Percentiles rank a stretch among this genome's conserved stretches.
Conservation (phyloP, 2,797 vertebrate species). For the Pseudomugil gertrudae region DNA sequence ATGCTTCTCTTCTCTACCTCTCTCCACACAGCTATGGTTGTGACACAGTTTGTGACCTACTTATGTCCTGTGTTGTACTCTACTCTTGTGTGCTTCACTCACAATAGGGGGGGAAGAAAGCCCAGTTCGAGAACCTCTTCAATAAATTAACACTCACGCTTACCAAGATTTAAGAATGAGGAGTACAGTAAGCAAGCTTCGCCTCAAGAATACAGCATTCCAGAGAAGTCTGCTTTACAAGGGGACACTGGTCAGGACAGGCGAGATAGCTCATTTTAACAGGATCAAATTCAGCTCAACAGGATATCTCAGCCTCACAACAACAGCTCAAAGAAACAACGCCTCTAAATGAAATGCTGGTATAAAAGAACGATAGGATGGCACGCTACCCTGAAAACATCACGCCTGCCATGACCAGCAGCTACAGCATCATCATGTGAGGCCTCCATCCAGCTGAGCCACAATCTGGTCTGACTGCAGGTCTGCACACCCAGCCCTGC, state of each 20-base stretch:
- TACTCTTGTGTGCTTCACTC: constrained; percentile 36
- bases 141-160: constrained; percentile 59
- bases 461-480: constrained; percentile 69
- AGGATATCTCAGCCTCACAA: constrained; percentile 13
- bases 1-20: constrained; percentile 1
- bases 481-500: constrained; percentile 30
- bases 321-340: constrained; percentile 1
- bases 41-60: constrained; percentile 67
- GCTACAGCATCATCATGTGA: constrained; percentile 34
- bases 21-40: constrained; percentile 5
- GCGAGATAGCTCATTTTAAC: constrained; percentile 26
- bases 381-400: constrained; percentile 28
- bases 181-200: background rate
- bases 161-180: constrained; percentile 26
- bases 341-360: constrained; percentile 19
- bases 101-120: constrained; percentile 47
- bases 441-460: constrained; percentile 59
- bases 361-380: constrained; percentile 5
- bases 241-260: constrained; percentile 11
- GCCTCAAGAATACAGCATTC: background rate
- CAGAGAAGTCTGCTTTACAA: constrained; percentile 8
- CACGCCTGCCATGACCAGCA: constrained; percentile 37
- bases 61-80: constrained; percentile 44
- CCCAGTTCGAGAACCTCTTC: constrained; percentile 43
- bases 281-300: constrained; percentile 21